These are phyloP conservation scores for Loris lydekkerianus DNA, from an alignment of 2,797 vertebrate genomes.

Conservation along the genomic window DNA sequence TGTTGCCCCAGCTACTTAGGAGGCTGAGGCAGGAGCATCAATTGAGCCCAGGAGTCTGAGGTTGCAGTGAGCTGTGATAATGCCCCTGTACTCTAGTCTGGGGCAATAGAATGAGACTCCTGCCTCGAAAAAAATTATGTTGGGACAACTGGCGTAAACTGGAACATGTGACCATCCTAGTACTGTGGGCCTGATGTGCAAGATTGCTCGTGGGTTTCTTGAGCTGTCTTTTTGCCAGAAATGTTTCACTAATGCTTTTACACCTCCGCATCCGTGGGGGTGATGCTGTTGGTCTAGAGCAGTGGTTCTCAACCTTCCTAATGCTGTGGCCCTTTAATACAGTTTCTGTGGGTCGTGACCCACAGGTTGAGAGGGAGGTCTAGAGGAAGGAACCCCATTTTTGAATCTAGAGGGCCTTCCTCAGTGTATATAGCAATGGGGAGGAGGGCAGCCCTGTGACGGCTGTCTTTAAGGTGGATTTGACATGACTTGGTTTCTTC, in stretches of 20 bases:
- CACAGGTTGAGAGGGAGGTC: no score
- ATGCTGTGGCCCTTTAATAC: no score
- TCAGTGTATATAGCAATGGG: background rate
- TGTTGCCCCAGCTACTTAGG: background rate
- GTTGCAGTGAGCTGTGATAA: background rate
- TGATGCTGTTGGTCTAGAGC: background rate
- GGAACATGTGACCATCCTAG: background rate
- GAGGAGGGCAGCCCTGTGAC: no score
- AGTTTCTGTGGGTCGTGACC: no score
- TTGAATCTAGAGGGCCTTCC: background rate
- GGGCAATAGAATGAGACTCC: background rate
- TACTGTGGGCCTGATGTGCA: background rate
- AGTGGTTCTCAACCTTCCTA: no score
- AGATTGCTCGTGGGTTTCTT: background rate
- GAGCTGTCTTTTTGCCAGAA: background rate
- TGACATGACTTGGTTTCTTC: background rate
- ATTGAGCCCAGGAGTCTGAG: background rate
- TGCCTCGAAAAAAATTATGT: background rate
- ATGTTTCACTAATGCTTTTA: background rate
- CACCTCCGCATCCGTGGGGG: background rate
- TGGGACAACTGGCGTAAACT: background rate
- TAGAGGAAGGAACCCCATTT: background rate
- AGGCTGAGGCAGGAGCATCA: background rate
- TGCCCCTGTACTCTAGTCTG: background rate
- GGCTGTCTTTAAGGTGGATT: background rate